Percentiles rank a stretch among this genome's conserved stretches.
These are phyloP conservation scores for Lamellibrachia columna DNA, from an alignment of 2,888 invertebrate genomes.

Conservation along the genomic window DNA sequence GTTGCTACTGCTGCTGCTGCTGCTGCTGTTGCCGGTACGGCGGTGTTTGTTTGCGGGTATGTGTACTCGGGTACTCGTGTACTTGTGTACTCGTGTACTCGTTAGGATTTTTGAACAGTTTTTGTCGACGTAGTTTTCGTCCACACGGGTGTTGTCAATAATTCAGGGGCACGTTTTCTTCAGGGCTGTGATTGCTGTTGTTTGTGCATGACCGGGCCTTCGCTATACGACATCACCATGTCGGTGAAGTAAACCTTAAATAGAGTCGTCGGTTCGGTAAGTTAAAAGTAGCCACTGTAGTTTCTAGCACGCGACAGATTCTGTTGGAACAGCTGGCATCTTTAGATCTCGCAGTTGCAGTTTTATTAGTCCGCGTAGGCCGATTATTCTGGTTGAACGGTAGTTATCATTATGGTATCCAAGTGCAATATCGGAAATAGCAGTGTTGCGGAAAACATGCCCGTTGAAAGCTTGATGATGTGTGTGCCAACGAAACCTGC, in stretches of 20 bases:
- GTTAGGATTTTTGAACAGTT: neutral
- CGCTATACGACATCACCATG: neutral
- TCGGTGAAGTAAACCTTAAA: neutral
- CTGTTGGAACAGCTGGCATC: neutral
- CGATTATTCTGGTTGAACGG: neutral
- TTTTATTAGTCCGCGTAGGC: neutral
- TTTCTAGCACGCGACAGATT: neutral
- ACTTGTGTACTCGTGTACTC: neutral
- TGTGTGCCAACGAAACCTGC: neutral
- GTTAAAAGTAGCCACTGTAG: neutral
- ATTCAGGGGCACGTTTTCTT: neutral
- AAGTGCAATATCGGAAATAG: neutral
- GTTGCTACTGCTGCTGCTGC: neutral
- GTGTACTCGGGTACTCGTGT: neutral
- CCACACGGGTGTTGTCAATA: conserved; percentile 5
- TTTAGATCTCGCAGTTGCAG: neutral
- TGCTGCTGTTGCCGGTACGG: neutral
- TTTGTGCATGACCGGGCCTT: neutral
- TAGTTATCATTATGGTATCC: neutral
- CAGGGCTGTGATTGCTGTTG: neutral
- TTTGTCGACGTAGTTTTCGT: neutral
- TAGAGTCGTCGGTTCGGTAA: neutral
- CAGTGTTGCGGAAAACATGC: neutral
- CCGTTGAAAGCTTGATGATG: neutral
- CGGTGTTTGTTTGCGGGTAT: neutral